A percentile compares a stretch with the other conserved stretches of the same genome.
Evolutionary conservation across 2,797 vertebrate genomes (phyloP).

Genomic region (Glyptemys insculpta): DNA sequence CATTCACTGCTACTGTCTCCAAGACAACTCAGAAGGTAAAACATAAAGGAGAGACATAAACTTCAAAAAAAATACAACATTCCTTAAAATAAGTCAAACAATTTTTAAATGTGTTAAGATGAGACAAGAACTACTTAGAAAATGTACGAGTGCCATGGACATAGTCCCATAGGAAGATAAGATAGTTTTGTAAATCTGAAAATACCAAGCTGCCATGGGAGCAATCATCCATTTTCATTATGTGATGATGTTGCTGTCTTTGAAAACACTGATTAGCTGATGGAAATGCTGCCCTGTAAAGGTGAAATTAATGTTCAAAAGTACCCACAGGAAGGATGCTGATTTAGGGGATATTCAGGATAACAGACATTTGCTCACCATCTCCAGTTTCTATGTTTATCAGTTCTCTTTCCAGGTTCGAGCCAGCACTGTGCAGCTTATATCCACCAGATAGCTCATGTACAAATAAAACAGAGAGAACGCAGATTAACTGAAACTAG

Average conservation of each 20-base stretch:
- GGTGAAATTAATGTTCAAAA: background rate
- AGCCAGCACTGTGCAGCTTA: background rate
- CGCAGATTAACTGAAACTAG: background rate
- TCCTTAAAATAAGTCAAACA: background rate
- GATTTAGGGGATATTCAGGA: background rate
- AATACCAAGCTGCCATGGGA: background rate
- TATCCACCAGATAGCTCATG: background rate
- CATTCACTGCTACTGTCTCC: background rate
- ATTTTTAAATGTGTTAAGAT: constrained; percentile 19
- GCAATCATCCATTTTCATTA: background rate
- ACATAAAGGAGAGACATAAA: background rate
- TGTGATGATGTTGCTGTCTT: background rate
- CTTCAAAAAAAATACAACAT: background rate
- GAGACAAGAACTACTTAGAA: constrained; percentile 25
- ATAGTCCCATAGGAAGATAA: background rate
- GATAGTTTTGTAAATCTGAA: constrained; percentile 1
- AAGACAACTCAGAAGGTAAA: constrained; percentile 10
- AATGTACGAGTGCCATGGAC: background rate
- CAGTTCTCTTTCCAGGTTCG: background rate
- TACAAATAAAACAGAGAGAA: background rate
- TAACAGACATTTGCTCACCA: background rate
- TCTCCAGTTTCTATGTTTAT: background rate
- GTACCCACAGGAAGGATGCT: background rate
- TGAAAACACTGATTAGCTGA: background rate
- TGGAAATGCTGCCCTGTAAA: constrained; percentile 33